Base-by-base conservation (phyloP, 2,888 invertebrate species). In the Microplitis deprimator region DNA sequence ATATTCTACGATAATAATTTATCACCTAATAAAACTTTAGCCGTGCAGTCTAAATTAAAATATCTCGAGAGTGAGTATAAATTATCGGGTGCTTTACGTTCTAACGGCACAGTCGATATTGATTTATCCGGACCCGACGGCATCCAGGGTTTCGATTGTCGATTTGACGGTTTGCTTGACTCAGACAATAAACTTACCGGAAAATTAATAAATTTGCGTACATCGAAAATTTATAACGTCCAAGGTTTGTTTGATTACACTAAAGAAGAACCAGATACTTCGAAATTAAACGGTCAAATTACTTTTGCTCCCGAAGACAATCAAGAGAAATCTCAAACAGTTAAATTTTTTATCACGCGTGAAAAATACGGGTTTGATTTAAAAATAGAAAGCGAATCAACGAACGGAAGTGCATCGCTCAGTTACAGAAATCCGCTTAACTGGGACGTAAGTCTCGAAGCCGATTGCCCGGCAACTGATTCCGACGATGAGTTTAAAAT, bases 361-460 rank as follows among this genome's bases (percentile, higher is more conserved):
- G 83, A 86, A 50, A 79, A 38, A 1, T 83, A 85, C 41, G 83
- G 82, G 0, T 7, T 87, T 5, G 77, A 65, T 13, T 39, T 85
- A 1, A 72, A 68, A 0, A 39, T 81, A 0, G 71, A 77, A 0
- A 82, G 81, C 39, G 40, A 74, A 0, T 60, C 41, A 2, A 16
- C 83, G 0, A 86, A 85, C 73, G 81, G 83, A 2, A 83, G 80
- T 1, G 10, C 84, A 0, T 79, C 79, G 8, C 62, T 85, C 3
- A 86, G 82, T 17, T 78, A 83, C 6, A 76, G 84, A 0, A 88
- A 89, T 64, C n/a, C 81, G 0, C 74, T 87, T 3, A 89, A 88
- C 75, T 89, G 89, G 89, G 82, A 87, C 59, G 68, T 83, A 0
- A 80, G 79, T 41, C 65, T 79, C 0, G 70, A 10, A 0, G 80